Conservation (phyloP, 2,113 vertebrate species). For the Pan paniscus region DNA sequence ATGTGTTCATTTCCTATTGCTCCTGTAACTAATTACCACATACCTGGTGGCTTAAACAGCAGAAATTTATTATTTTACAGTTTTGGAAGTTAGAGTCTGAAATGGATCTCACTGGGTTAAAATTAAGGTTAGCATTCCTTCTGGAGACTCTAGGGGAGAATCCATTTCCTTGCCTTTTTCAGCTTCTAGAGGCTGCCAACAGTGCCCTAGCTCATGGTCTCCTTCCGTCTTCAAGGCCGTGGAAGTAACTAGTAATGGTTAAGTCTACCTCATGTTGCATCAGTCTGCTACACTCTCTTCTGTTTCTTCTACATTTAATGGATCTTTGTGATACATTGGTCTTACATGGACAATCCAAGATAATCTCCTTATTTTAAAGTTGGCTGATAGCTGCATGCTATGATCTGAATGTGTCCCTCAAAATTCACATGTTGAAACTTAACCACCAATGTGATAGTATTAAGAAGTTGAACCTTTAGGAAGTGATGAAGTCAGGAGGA, state of each 20-base stretch:
- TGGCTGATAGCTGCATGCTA: neutral
- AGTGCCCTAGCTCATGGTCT: neutral
- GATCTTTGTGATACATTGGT: neutral
- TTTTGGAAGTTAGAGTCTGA: neutral
- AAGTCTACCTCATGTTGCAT: neutral
- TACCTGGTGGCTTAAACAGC: neutral
- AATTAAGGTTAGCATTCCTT: conserved; percentile 16
- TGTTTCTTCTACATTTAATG: neutral
- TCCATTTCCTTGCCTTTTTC: neutral
- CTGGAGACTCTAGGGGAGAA: neutral
- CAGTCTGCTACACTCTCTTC: neutral
- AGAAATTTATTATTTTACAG: neutral
- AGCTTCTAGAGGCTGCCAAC: neutral
- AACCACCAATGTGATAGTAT: neutral
- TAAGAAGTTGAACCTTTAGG: neutral
- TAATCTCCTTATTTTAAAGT: neutral
- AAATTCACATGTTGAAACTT: neutral
- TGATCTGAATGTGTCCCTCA: neutral
- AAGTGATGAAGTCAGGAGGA: neutral
- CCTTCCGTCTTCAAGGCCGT: neutral
- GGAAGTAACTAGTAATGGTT: neutral
- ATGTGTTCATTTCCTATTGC: neutral
- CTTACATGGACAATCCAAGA: neutral
- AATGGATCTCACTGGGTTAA: neutral
- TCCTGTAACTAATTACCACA: conserved; percentile 11